A percentile compares a stretch with the other conserved stretches of the same genome.
Conservation (phyloP, 1,140 invertebrate species). For the Ericerus pela region DNA sequence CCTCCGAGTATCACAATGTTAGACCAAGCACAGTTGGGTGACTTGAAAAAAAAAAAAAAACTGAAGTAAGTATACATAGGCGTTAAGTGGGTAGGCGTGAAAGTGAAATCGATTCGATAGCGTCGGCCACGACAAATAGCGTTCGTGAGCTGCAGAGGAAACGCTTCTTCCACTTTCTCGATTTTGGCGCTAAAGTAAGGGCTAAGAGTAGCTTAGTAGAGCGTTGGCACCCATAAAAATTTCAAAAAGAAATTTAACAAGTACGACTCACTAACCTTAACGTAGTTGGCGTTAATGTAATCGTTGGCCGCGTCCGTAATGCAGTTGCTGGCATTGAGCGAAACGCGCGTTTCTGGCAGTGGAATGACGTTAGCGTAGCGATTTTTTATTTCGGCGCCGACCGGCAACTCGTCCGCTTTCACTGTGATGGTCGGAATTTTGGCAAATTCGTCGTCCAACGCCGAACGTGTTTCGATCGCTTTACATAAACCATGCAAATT, state of each 20-base stretch:
- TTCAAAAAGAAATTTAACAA: background rate
- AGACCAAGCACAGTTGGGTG: no score
- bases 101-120: no score
- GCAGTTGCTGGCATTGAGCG: conserved; percentile 29
- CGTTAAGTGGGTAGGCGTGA: no score
- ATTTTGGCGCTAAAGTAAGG: no score
- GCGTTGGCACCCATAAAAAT: no score
- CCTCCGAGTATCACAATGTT: no score
- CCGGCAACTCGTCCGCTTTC: conserved; percentile 63
- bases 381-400: conserved; percentile 78
- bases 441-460: conserved; percentile 58
- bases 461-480: conserved; percentile 41
- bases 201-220: no score
- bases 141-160: no score
- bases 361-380: conserved; percentile 88
- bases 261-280: conserved; percentile 42
- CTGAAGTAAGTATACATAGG: no score
- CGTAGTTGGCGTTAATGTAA: conserved; percentile 86
- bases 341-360: conserved; percentile 71
- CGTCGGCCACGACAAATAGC: no score
- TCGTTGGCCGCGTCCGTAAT: conserved; percentile 42
- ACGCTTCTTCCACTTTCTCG: no score
- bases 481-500: background rate
- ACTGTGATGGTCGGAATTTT: conserved; percentile 60
- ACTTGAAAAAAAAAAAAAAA: no score